Evolutionary conservation across 2,113 vertebrate genomes (phyloP), one percentile per base, ranked within the genome.

Genomic region (Psittacula cyanocephala): DNA sequence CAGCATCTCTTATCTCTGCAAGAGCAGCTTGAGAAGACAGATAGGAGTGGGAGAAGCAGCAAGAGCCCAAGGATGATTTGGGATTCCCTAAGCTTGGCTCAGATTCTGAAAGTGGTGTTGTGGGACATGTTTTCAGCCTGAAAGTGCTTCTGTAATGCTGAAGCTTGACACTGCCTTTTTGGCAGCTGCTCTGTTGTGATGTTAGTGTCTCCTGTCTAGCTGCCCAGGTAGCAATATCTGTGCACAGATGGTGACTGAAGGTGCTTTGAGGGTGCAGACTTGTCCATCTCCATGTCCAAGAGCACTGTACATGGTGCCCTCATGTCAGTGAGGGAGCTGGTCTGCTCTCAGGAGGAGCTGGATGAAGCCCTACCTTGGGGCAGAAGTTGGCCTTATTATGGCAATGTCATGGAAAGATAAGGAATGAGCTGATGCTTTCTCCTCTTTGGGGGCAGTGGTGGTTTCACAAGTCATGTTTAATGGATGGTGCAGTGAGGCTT

Each of bases 311-410:
- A 0, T 2, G 33, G 27, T 90, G 37, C 16, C 9, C 13, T 33
- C 0, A 0, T 35, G 25, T 62, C 35, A 16, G 25, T 9, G 29
- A 50, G 64, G 53, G 49, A 44, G 31, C 23, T 70, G 49, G 3
- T 28, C 67, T 91, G 67, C 49, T 59, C 63, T 33, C 17, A 13
- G 47, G 29, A 65, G 59, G 49, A 28, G 47, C 31, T 64, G 71
- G 9, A 5, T 31, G 55, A 52, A 50, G 8, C 50, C 49, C 44
- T 74, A 2, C n/a, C 12, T 24, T n/a, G 52, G n/a, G 57, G 29
- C 46, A 71, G 59, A 91, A 52, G 35, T 35, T 82, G 81, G 39
- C 39, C 9, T 12, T 4, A 0, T 6, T 31, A 0, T 14, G 65
- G 31, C 25, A 46, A 29, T 18, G 41, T 14, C 16, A 3, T 1